Percentiles rank a stretch among this genome's conserved stretches.
phyloP scores from a whole-genome alignment of 2,797 vertebrate genomes.

The Tympanoctomys barrerae region DNA sequence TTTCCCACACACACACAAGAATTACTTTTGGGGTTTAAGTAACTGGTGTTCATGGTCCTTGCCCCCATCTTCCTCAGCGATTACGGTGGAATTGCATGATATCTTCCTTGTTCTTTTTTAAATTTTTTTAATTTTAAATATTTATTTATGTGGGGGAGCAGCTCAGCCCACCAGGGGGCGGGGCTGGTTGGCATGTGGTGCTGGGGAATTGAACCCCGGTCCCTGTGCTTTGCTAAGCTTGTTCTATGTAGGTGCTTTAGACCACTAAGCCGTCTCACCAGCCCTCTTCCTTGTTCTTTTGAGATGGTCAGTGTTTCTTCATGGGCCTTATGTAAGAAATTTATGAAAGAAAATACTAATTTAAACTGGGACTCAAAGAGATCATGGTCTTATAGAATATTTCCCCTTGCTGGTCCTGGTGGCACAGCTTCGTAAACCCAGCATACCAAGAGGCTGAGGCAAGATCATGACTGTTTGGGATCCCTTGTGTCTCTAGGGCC shows the following conservation, averaged over 20 bases:
- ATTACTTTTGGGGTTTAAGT: neutral
- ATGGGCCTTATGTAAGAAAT: neutral
- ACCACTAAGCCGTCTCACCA: too few species aligned
- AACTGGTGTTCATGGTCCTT: neutral
- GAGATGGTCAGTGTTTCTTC: neutral
- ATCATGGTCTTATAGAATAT: neutral
- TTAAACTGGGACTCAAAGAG: neutral
- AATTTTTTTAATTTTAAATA: too few species aligned
- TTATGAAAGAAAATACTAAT: neutral
- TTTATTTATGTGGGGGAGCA: too few species aligned
- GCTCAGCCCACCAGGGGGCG: too few species aligned
- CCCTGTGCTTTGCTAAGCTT: too few species aligned
- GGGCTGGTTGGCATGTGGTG: too few species aligned
- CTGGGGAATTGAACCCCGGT: too few species aligned
- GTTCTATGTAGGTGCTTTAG: too few species aligned
- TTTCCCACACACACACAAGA: neutral
- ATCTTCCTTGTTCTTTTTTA: neutral
- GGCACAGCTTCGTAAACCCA: too few species aligned
- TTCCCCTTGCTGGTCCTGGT: neutral
- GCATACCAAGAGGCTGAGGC: too few species aligned
- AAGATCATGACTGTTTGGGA: too few species aligned
- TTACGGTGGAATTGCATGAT: neutral
- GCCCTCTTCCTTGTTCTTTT: neutral
- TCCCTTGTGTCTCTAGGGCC: too few species aligned
- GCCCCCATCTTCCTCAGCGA: neutral